phyloP scores from a whole-genome alignment of 2,113 vertebrate species.

The Hemicordylus capensis region DNA sequence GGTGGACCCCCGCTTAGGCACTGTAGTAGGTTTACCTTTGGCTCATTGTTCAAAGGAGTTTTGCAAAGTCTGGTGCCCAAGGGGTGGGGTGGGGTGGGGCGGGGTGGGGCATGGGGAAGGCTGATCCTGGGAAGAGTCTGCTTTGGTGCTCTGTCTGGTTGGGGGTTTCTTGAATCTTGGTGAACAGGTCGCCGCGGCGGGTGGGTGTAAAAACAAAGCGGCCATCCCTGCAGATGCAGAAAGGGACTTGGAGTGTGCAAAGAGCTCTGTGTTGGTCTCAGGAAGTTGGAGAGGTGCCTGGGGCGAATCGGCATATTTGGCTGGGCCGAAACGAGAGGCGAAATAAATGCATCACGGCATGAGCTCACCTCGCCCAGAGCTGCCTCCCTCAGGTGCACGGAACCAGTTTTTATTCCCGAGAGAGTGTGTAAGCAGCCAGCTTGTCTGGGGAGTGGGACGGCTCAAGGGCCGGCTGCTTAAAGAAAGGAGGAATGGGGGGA shows the following conservation, averaged over 20 bases:
- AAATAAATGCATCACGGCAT: too few species aligned
- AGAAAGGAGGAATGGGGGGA: background rate
- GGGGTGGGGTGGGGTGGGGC: too few species aligned
- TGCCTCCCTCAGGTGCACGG: too few species aligned
- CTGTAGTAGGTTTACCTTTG: background rate
- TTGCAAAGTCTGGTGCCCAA: too few species aligned
- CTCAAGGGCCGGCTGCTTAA: background rate
- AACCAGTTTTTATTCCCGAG: too few species aligned
- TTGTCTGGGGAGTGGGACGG: background rate
- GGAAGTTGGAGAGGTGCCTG: background rate
- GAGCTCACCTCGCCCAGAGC: too few species aligned
- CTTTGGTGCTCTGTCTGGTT: background rate
- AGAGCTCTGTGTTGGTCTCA: background rate
- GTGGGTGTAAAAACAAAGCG: too few species aligned
- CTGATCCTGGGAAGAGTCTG: background rate
- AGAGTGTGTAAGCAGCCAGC: background rate
- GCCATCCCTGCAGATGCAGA: background rate
- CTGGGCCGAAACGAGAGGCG: background rate
- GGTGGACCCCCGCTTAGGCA: too few species aligned
- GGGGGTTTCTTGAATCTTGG: background rate
- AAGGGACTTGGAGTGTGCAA: background rate
- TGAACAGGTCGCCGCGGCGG: too few species aligned
- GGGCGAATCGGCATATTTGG: background rate
- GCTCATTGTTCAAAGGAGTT: background rate
- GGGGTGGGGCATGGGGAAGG: background rate